Evolutionary conservation across 2,797 vertebrate genomes (phyloP).

Genomic region (Hemitrygon akajei): DNA sequence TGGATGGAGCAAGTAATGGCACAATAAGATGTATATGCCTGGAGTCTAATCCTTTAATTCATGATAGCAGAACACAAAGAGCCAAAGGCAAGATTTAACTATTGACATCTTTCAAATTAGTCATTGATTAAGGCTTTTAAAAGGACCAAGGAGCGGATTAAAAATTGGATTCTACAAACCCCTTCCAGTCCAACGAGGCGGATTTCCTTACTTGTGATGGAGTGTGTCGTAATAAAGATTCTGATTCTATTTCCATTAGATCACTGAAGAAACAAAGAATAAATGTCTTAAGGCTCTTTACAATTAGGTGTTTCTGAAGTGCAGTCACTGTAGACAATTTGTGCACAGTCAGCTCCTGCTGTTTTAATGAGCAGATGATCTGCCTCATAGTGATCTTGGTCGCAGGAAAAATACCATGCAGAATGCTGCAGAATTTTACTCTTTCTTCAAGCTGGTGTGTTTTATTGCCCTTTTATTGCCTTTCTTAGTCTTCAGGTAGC

Average conservation of each 20-base stretch:
- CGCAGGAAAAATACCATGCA: neutral
- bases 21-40: no score
- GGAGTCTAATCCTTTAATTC: neutral
- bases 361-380: neutral
- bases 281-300: neutral
- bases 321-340: neutral
- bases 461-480: neutral
- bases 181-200: neutral
- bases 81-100: neutral
- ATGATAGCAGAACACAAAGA: neutral
- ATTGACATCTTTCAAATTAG: neutral
- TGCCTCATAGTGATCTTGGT: neutral
- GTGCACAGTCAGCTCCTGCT: neutral
- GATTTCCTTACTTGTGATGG: neutral
- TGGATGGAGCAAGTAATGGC: neutral
- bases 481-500: no score
- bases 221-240: neutral
- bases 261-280: neutral
- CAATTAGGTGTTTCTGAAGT: constrained; percentile 21
- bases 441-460: neutral
- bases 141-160: neutral
- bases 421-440: neutral
- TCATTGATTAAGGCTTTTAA: neutral
- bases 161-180: neutral
- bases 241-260: neutral